Conservation (phyloP, 2,797 vertebrate species). For the Tolypeutes matacus region DNA sequence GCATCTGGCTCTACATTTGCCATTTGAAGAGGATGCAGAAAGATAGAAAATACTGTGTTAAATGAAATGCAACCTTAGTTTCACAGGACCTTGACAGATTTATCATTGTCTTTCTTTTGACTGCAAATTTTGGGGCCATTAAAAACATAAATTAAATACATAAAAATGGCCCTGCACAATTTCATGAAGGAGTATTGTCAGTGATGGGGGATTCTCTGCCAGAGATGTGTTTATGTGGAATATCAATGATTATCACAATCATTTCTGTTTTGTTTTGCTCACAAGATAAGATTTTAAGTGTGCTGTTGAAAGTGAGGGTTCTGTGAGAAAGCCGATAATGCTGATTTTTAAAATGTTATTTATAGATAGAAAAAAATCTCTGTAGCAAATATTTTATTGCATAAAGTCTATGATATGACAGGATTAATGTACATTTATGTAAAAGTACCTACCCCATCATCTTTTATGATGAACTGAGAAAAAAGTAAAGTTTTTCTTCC, state of each 20-base stretch:
- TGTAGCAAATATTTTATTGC: neutral
- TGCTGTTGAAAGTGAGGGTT: neutral
- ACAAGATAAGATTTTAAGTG: slow-evolving; percentile 4
- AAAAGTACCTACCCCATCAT: neutral
- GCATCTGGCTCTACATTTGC: neutral
- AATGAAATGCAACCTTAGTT: neutral
- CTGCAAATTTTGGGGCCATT: neutral
- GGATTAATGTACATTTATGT: neutral
- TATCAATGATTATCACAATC: neutral
- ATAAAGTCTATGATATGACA: neutral
- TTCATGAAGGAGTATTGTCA: neutral
- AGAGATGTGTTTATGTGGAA: neutral
- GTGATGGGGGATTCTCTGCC: neutral
- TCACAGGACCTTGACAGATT: neutral
- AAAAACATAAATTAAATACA: neutral
- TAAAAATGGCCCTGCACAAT: neutral
- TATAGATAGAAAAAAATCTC: neutral
- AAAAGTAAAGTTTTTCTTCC: neutral
- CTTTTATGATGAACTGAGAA: slow-evolving; percentile 9
- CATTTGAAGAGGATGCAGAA: neutral
- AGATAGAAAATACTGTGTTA: neutral
- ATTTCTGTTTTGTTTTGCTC: neutral
- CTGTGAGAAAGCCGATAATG: slow-evolving; percentile 20
- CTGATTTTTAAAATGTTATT: neutral
- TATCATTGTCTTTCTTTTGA: neutral